These are phyloP conservation scores for Phylloscopus collybita DNA, from an alignment of 2,797 vertebrate species.

Conservation along the genomic window DNA sequence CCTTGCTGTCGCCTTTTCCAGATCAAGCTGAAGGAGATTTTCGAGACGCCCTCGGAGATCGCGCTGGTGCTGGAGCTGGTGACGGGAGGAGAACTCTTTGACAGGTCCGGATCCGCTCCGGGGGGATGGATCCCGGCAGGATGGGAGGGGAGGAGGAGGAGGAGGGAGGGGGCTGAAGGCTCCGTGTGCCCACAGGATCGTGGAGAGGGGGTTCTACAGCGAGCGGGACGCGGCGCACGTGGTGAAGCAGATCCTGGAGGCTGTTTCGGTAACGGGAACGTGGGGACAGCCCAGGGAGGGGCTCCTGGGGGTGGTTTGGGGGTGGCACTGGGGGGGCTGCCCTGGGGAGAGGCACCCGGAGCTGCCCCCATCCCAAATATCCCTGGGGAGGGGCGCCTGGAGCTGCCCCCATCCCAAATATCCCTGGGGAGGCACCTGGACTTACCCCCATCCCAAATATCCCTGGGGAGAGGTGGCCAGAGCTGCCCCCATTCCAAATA, in stretches of 20 bases:
- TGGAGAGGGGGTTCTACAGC: slow-evolving; percentile 91
- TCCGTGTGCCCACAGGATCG: slow-evolving; percentile 78
- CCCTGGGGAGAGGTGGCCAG: accelerated
- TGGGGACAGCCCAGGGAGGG: accelerated
- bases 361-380: neutral
- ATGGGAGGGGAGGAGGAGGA: neutral
- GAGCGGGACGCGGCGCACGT: slow-evolving; percentile 88
- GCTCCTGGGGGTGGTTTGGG: accelerated
- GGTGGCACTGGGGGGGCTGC: neutral
- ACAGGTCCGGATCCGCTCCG: slow-evolving; percentile 75
- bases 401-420: neutral
- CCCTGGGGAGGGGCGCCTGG: too few relatives aligned
- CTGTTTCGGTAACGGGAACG: slow-evolving; percentile 80
- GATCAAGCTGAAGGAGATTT: slow-evolving; percentile 93
- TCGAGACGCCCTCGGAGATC: slow-evolving; percentile 87
- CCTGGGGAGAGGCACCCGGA: accelerated
- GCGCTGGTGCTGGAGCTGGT: slow-evolving; percentile 88
- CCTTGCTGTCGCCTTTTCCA: slow-evolving; percentile 25
- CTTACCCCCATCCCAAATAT: neutral
- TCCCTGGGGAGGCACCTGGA: accelerated
- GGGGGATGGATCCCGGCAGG: accelerated
- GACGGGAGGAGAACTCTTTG: slow-evolving; percentile 90
- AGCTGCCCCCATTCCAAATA: neutral
- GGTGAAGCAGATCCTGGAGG: slow-evolving; percentile 91
- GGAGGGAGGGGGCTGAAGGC: neutral